Base-by-base conservation (phyloP, 2,888 invertebrate genomes). In the Harpagoxenus sublaevis region DNA sequence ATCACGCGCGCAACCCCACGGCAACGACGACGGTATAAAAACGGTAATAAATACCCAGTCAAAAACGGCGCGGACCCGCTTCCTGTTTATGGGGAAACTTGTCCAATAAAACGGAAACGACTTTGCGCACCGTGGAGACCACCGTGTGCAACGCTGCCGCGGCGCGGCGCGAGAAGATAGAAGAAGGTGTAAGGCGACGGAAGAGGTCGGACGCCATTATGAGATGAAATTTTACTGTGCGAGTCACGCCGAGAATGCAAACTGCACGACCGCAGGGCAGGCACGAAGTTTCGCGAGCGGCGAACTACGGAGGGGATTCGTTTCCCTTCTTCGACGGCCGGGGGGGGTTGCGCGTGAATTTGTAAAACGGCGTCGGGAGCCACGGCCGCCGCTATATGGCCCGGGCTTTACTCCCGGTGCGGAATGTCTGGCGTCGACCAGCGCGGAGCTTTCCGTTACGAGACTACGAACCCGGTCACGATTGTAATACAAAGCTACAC, bases 81-180 rank as follows among this genome's bases (percentile, higher is more conserved):
- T 86, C 84, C 86, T 86, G 90, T 91, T 92, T 92, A 90, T 87
- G 87, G 83, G 86, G 65, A 86, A 92, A 91, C 86, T 92, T 92
- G 84, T 82, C 84, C 87, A 89, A 91, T 91, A 90, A 91, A 92
- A 91, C 75, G 84, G 77, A 81, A 87, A 87, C 79, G 85, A 83
- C 68, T 48, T 63, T 23, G 60, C 66, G 60, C 66, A 45, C 73
- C 57, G 55, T 39, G 51, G 65, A 45, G 60, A 68, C 42, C 68
- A 51, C 60, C 51, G 35, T 48, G 23, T 53, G 65, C 65, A 35
- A 15, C 35, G 35, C 35, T 28, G 15, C 1, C 35, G 35, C 35
- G 23, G 23, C 23, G 45, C 18, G 12, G 23, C n/a, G 45, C n/a
- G 71, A 55, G 15, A 31, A 62, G 39, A 51, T 35, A 45, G 28